A percentile compares a stretch with the other conserved stretches of the same genome.
phyloP scores from a whole-genome alignment of 2,888 invertebrate genomes.

The Neoitamus cyanurus region DNA sequence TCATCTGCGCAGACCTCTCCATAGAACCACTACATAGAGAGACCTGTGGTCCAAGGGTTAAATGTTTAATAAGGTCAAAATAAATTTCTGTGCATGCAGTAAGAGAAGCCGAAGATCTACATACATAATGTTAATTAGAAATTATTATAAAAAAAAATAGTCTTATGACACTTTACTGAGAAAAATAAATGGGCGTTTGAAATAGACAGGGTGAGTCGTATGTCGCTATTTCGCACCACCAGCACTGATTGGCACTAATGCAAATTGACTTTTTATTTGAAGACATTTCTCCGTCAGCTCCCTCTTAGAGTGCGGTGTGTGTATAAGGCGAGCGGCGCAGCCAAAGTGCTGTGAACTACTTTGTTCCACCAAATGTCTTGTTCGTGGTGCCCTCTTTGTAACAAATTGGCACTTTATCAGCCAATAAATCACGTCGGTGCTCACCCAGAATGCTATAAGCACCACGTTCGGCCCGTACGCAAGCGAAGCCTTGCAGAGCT shows the following conservation, averaged over 20 bases:
- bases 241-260: neutral
- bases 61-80: too few relatives aligned
- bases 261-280: neutral
- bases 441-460: neutral
- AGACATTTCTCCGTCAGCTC: neutral
- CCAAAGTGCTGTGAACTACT: neutral
- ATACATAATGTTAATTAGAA: too few relatives aligned
- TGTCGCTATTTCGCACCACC: neutral
- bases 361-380: neutral
- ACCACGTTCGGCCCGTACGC: neutral
- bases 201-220: neutral
- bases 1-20: too few relatives aligned
- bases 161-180: too few relatives aligned
- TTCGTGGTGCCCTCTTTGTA: neutral
- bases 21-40: too few relatives aligned
- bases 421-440: neutral
- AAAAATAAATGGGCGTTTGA: too few relatives aligned
- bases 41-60: too few relatives aligned
- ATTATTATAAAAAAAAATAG: too few relatives aligned
- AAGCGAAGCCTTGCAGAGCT: neutral
- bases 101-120: too few relatives aligned
- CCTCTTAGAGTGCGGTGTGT: neutral
- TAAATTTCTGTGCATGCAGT: too few relatives aligned
- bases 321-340: neutral
- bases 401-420: conserved; percentile 5